phyloP scores from a whole-genome alignment of 2,888 invertebrate genomes.

The Ochlodes sylvanus region DNA sequence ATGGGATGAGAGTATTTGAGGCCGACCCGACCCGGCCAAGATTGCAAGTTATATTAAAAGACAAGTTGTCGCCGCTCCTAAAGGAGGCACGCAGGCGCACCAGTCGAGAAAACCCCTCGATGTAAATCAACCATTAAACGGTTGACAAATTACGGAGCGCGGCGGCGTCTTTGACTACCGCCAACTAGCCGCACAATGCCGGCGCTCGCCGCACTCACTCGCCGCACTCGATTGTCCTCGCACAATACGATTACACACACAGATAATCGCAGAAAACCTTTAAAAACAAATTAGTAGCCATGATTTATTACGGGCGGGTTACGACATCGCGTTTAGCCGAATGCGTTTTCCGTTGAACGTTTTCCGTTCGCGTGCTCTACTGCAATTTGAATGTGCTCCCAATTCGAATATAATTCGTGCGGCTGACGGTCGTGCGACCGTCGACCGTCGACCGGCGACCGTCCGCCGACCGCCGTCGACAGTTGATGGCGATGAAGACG shows the following conservation, averaged over 20 bases:
- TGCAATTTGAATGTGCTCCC: slow-evolving; percentile 81
- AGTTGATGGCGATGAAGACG: slow-evolving; percentile 45
- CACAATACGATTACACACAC: slow-evolving; percentile 66
- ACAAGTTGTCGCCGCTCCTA: not conserved
- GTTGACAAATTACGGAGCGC: slow-evolving; percentile 75
- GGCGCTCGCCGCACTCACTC: slow-evolving; percentile 51
- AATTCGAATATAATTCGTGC: slow-evolving; percentile 82
- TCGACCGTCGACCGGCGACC: slow-evolving; percentile 51
- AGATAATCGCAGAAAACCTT: slow-evolving; percentile 79
- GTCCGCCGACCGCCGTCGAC: slow-evolving; percentile 50
- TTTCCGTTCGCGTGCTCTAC: slow-evolving; percentile 80
- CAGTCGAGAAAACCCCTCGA: slow-evolving; percentile 11
- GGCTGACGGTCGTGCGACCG: slow-evolving; percentile 51
- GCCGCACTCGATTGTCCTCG: slow-evolving; percentile 65
- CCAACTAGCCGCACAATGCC: slow-evolving; percentile 56
- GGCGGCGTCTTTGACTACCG: slow-evolving; percentile 69
- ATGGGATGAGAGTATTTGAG: too few species aligned
- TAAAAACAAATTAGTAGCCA: slow-evolving; percentile 84
- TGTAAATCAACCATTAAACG: slow-evolving; percentile 37
- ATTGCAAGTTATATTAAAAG: not conserved
- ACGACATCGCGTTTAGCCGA: slow-evolving; percentile 57
- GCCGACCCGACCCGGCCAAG: too few species aligned
- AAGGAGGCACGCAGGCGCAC: not conserved
- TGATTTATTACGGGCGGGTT: slow-evolving; percentile 79
- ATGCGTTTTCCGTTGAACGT: slow-evolving; percentile 51